Evolutionary conservation across 2,888 invertebrate species (phyloP).

Genomic region (Copidosoma aretas): DNA sequence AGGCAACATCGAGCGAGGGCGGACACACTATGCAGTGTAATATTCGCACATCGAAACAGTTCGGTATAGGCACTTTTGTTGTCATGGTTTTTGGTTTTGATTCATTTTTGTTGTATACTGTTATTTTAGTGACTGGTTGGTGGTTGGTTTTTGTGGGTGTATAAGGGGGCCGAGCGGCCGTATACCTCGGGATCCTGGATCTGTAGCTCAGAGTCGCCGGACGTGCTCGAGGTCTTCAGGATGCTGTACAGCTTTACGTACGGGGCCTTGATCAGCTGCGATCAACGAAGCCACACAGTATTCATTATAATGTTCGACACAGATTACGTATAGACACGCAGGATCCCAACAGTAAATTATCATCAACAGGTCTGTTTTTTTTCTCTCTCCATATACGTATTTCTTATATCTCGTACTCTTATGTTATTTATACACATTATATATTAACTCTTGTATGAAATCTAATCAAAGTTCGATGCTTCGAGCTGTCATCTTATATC

Average conservation of each 20-base stretch:
- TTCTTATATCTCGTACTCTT: too few relatives aligned
- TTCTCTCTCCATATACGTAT: constrained; percentile 1
- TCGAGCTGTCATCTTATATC: too few relatives aligned
- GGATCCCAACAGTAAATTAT: constrained; percentile 41
- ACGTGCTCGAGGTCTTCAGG: constrained; percentile 89
- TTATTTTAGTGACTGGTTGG: neutral
- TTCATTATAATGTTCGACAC: too few relatives aligned
- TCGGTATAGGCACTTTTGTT: too few relatives aligned
- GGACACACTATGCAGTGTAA: too few relatives aligned
- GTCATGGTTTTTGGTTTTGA: neutral
- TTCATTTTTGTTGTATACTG: constrained; percentile 36
- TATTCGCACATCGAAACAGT: too few relatives aligned
- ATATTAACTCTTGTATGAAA: too few relatives aligned
- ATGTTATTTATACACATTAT: too few relatives aligned
- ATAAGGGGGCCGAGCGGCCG: constrained; percentile 40
- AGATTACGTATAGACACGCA: constrained; percentile 25
- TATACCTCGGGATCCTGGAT: constrained; percentile 62
- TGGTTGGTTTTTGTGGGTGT: constrained; percentile 11
- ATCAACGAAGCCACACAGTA: constrained; percentile 46
- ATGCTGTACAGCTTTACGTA: constrained; percentile 96
- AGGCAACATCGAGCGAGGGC: too few relatives aligned
- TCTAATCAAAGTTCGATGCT: too few relatives aligned
- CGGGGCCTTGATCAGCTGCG: constrained; percentile 94
- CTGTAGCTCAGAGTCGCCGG: constrained; percentile 70
- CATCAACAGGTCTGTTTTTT: constrained; percentile 38